These are phyloP conservation scores for Mola mola DNA, from an alignment of 2,113 vertebrate species.

Conservation along the genomic window DNA sequence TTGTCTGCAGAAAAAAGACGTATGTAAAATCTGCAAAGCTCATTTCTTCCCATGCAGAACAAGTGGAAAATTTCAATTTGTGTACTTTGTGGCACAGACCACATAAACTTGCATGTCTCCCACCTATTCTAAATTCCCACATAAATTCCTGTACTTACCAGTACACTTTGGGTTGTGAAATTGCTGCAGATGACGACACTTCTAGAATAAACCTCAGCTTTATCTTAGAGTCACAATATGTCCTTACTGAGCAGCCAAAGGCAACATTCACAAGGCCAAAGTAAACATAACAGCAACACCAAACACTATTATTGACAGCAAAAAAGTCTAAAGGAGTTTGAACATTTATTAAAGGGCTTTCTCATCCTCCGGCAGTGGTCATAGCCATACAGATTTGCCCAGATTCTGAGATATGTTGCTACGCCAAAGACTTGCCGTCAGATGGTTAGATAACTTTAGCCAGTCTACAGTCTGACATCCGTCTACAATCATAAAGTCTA, in stretches of 20 bases:
- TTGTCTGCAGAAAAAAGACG: neutral
- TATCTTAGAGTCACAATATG: slow-evolving; percentile 22
- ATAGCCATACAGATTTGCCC: no score
- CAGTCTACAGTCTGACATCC: no score
- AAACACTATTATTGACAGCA: slow-evolving; percentile 34
- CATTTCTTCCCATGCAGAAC: neutral
- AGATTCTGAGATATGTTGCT: no score
- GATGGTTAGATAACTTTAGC: no score
- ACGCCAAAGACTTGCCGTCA: no score
- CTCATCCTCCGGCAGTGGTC: no score
- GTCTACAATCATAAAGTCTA: no score
- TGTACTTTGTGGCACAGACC: no score
- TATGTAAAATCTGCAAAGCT: slow-evolving; percentile 1
- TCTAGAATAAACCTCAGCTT: slow-evolving; percentile 24
- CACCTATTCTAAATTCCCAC: slow-evolving; percentile 1
- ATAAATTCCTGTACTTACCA: neutral
- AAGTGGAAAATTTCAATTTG: neutral
- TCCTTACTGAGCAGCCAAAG: slow-evolving; percentile 17
- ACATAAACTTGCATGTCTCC: no score
- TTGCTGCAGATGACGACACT: neutral
- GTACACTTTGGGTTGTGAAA: slow-evolving; percentile 32
- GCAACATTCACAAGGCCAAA: slow-evolving; percentile 44
- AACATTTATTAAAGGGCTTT: no score
- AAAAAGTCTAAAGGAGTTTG: slow-evolving; percentile 20
- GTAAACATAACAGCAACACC: slow-evolving; percentile 54